Evolutionary conservation across 2,797 vertebrate genomes (phyloP).

Genomic region (Lepilemur septentrionalis): DNA sequence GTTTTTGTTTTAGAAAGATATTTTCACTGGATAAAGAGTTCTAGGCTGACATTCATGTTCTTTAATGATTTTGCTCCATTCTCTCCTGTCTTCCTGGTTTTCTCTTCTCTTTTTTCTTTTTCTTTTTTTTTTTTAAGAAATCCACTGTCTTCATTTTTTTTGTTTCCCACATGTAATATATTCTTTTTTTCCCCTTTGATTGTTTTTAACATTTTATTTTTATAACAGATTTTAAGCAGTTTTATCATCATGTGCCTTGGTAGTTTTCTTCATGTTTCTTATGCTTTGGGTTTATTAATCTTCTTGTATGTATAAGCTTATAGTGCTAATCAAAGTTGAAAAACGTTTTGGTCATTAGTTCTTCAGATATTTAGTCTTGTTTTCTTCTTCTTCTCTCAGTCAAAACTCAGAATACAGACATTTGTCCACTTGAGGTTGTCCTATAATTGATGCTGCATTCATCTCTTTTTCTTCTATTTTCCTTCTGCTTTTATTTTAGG

Average conservation of each 20-base stretch:
- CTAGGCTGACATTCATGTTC: not conserved
- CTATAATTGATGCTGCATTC: not conserved
- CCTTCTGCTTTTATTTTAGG: not conserved
- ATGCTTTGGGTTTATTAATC: not conserved
- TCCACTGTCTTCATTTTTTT: not conserved
- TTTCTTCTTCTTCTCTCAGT: not conserved
- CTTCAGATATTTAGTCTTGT: not conserved
- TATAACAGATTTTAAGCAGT: not conserved
- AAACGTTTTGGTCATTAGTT: not conserved
- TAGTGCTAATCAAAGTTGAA: not conserved
- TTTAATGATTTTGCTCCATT: not conserved
- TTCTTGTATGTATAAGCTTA: not conserved
- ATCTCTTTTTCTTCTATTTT: not conserved
- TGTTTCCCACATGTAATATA: too few species aligned
- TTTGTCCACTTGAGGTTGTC: not conserved
- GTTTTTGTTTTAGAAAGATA: not conserved
- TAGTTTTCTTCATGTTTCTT: not conserved
- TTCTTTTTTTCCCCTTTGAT: not conserved
- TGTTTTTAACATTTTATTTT: not conserved
- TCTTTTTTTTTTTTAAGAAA: not conserved
- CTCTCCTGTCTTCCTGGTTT: not conserved
- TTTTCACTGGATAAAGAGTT: not conserved
- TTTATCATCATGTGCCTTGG: not conserved
- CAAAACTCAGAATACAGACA: not conserved
- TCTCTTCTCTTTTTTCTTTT: too few species aligned